Conservation (phyloP, 1,140 invertebrate species). For the Zeugodacus cucurbitae region DNA sequence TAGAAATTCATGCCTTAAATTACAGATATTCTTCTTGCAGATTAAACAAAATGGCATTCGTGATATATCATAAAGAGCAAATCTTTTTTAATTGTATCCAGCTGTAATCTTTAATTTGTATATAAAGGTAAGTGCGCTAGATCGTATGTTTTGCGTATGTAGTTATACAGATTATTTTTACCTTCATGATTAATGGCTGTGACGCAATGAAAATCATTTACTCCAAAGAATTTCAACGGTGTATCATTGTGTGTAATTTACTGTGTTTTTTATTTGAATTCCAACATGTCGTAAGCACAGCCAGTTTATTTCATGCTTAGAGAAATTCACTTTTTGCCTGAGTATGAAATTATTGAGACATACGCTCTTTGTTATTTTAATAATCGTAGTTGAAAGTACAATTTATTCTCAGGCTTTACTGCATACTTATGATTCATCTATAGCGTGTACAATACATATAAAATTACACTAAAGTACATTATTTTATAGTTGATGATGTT, state of each 20-base stretch:
- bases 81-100: background rate
- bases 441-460: background rate
- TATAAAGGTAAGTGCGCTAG: background rate
- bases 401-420: background rate
- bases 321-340: too few species aligned
- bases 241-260: background rate
- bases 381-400: background rate
- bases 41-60: slow-evolving; percentile 45
- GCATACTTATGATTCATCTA: background rate
- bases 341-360: too few species aligned
- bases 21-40: slow-evolving; percentile 22
- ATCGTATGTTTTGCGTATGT: background rate
- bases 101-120: background rate
- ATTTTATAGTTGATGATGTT: too few species aligned
- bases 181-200: background rate
- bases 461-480: too few species aligned
- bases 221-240: background rate
- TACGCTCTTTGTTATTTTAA: background rate
- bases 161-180: slow-evolving; percentile 8
- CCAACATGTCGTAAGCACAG: background rate
- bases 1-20: background rate
- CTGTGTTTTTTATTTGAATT: background rate
- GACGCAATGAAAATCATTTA: background rate
- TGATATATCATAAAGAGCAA: slow-evolving; percentile 29
- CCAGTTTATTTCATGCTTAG: too few species aligned